phyloP scores from a whole-genome alignment of 2,797 vertebrate genomes.

The Typhlichthys subterraneus region DNA sequence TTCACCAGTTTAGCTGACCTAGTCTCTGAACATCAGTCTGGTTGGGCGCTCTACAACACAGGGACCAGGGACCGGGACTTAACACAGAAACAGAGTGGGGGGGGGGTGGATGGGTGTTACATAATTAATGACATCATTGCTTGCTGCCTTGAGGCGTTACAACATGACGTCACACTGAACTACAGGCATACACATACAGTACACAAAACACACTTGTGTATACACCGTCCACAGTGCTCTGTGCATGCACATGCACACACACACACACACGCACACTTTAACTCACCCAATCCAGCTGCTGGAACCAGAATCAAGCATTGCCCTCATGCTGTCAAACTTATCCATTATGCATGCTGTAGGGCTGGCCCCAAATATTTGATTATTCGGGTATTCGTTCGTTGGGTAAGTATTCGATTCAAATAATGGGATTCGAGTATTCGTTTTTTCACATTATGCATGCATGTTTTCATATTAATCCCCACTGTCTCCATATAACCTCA shows the following conservation, averaged over 20 bases:
- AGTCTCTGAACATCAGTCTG: conserved; percentile 67
- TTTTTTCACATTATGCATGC: too few species aligned
- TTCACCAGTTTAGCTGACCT: conserved; percentile 69
- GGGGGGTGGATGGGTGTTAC: not conserved
- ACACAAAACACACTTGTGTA: conserved; percentile 3
- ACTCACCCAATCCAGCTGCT: too few species aligned
- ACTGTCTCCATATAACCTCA: too few species aligned
- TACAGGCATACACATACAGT: conserved; percentile 28
- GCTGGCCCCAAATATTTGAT: too few species aligned
- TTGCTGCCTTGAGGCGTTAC: conserved; percentile 46
- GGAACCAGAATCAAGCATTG: conserved; percentile 30
- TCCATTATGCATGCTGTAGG: not conserved
- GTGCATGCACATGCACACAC: conserved; percentile 1
- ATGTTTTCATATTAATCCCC: too few species aligned
- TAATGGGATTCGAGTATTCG: too few species aligned
- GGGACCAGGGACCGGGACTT: conserved; percentile 9
- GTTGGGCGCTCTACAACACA: conserved; percentile 68
- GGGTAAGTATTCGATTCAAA: too few species aligned
- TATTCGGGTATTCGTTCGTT: too few species aligned
- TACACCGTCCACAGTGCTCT: not conserved
- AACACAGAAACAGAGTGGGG: not conserved
- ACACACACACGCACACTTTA: too few species aligned
- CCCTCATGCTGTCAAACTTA: not conserved
- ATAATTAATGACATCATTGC: conserved; percentile 65
- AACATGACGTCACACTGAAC: conserved; percentile 58